phyloP scores from a whole-genome alignment of 2,888 invertebrate species.

The Pomacea canaliculata region DNA sequence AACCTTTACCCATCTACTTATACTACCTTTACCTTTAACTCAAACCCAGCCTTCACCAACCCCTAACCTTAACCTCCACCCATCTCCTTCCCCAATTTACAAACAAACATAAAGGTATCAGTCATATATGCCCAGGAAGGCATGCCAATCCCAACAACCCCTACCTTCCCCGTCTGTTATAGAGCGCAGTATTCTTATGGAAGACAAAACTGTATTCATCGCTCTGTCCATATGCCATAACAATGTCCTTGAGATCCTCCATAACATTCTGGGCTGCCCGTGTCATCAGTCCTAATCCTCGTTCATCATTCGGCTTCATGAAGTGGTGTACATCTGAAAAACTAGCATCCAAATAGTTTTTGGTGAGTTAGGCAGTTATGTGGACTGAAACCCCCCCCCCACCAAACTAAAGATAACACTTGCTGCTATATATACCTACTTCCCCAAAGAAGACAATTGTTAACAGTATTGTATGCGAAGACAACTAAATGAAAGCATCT shows the following conservation, averaged over 20 bases:
- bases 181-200: slow-evolving; percentile 72
- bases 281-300: slow-evolving; percentile 84
- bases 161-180: slow-evolving; percentile 81
- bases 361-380: too few species aligned
- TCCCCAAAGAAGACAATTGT: too few species aligned
- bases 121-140: neutral
- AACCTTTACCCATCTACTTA: too few species aligned
- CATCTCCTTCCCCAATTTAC: neutral
- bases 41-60: too few species aligned
- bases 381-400: too few species aligned
- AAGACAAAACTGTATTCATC: slow-evolving; percentile 96
- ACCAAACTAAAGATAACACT: too few species aligned
- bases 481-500: too few species aligned
- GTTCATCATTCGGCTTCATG: slow-evolving; percentile 69
- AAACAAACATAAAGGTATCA: slow-evolving; percentile 3
- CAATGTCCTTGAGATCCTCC: slow-evolving; percentile 82
- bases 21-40: too few species aligned
- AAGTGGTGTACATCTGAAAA: slow-evolving; percentile 69
- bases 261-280: slow-evolving; percentile 86
- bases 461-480: too few species aligned
- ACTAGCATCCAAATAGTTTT: slow-evolving; percentile 40
- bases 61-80: too few species aligned
- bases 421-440: too few species aligned
- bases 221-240: slow-evolving; percentile 92
- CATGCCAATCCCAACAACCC: neutral